A percentile compares a stretch with the other conserved stretches of the same genome.
These are phyloP conservation scores for Siphamia tubifer DNA, from an alignment of 2,113 vertebrate species.

Conservation along the genomic window DNA sequence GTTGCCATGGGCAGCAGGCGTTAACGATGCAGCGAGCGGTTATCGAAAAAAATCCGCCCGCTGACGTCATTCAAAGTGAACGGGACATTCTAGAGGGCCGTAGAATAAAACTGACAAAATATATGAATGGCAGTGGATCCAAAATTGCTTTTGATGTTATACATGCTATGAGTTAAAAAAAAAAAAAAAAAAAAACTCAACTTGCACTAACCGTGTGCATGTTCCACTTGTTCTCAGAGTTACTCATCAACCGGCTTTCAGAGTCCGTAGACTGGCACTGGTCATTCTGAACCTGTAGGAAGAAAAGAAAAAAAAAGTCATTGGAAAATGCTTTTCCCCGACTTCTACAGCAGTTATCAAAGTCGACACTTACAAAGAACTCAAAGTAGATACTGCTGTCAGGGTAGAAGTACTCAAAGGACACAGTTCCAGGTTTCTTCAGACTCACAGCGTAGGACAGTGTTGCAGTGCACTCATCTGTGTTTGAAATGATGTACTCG, in stretches of 20 bases:
- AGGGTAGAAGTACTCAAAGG: constrained; percentile 93
- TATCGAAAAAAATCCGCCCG: no score
- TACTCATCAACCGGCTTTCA: constrained; percentile 87
- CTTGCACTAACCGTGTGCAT: constrained; percentile 80
- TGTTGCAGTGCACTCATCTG: constrained; percentile 91
- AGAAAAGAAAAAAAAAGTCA: not conserved
- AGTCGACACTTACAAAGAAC: constrained; percentile 87
- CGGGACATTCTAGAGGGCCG: no score
- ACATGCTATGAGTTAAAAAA: no score
- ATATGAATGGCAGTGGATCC: no score
- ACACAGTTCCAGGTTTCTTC: constrained; percentile 88
- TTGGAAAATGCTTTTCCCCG: not conserved
- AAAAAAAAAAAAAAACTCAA: not conserved
- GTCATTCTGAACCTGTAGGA: constrained; percentile 90
- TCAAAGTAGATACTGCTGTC: constrained; percentile 93
- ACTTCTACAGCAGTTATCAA: not conserved
- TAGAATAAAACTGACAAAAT: no score
- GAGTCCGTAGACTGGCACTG: constrained; percentile 91
- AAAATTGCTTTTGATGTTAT: no score
- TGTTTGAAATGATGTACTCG: constrained; percentile 91
- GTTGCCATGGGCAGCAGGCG: no score
- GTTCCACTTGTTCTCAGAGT: constrained; percentile 86
- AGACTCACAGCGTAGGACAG: constrained; percentile 91
- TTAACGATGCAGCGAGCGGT: no score
- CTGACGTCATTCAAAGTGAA: no score